Base-by-base conservation (phyloP, 2,113 vertebrate species). In the Lates calcarifer region DNA sequence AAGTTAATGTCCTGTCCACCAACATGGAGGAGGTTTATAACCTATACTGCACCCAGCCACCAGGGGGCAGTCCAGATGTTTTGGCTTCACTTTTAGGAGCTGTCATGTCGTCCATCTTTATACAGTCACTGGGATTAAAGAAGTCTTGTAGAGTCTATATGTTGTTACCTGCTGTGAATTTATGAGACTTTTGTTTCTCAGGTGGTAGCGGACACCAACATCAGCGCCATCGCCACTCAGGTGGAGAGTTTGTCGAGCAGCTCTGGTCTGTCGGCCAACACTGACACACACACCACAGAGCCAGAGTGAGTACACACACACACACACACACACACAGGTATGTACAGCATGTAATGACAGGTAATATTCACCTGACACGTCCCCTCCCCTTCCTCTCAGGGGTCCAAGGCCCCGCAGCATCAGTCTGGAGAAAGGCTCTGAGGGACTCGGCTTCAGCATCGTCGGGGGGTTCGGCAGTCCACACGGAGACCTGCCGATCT, bases 401-500 rank as follows among this genome's bases (percentile, higher is more conserved):
- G 94, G 94, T 66, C 95, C 96, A 47, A 93, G 94, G 63, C 95
- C 96, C 82, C 96, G 95, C 91, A 95, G 91, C 89, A 97, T 99
- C 94, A 93, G 94, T 80, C 95, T 99, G 95, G 97, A 97, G 94
- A 99, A 98, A 94, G 97, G 97, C 65, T 94, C 95, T n/a, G 97
- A 98, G 87, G 98, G 98, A 56, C 95, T 99, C 67, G 98, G 98
- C 90, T 98, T 99, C 95, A 99, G 97, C 93, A 97, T 99, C 84
- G 97, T 99, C 8, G 98, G 98, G 12, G 98, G 98, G 11, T 97
- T 96, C 55, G 97, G 98, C 77, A 98, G 97, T 92, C 97, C 98
- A 69, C 98, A 98, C 41, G 97, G 98, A 94, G 98, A 99, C 93
- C 96, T 99, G 90, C 98, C 98, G 28, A 98, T 99, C 94, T 99